Evolutionary conservation across 1,140 invertebrate genomes (phyloP).

Genomic region (Penaeus japonicus): DNA sequence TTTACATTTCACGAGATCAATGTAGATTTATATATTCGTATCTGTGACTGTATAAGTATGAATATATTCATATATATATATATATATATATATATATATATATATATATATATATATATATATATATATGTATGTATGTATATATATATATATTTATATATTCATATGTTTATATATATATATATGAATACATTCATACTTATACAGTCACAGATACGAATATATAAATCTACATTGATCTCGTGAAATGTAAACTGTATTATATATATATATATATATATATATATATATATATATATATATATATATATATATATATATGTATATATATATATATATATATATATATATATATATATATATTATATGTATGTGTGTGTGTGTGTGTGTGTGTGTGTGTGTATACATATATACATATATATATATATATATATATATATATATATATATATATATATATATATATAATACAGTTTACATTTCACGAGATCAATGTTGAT

Average conservation of each 20-base stretch:
- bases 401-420: slow-evolving; percentile 11
- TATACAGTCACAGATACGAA: slow-evolving; percentile 7
- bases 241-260: too few relatives aligned
- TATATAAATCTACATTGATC: slow-evolving; percentile 21
- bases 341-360: slow-evolving; percentile 18
- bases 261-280: slow-evolving; percentile 28
- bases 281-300: slow-evolving; percentile 28
- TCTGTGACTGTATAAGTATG: not conserved
- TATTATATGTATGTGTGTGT: not conserved
- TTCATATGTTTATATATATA: slow-evolving; percentile 21
- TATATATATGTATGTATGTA: slow-evolving; percentile 22
- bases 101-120: not conserved
- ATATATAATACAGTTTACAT: too few relatives aligned
- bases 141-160: slow-evolving; percentile 32
- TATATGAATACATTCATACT: slow-evolving; percentile 3
- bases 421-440: slow-evolving; percentile 27
- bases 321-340: slow-evolving; percentile 18
- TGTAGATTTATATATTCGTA: slow-evolving; percentile 2
- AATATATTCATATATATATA: not conserved
- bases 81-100: not conserved
- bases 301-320: slow-evolving; percentile 1
- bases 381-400: not conserved
- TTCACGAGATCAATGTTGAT: too few relatives aligned
- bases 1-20: not conserved
- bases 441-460: slow-evolving; percentile 22